These are phyloP conservation scores for Sitodiplosis mosellana DNA, from an alignment of 1,140 invertebrate species.

Conservation along the genomic window DNA sequence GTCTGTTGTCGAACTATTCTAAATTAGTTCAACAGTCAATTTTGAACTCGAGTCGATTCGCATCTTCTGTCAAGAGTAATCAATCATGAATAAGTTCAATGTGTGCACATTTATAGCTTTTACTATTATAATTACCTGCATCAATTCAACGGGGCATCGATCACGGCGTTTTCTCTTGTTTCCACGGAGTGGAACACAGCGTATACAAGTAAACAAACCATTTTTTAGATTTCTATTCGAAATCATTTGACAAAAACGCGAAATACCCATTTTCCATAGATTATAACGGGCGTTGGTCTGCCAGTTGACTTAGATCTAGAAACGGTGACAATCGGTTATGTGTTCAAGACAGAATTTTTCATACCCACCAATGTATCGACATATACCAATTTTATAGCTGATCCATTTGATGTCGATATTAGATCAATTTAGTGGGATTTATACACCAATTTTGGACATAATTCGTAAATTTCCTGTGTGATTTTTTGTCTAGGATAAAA, in stretches of 20 bases:
- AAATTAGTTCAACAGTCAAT: too few relatives aligned
- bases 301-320: conserved; percentile 1
- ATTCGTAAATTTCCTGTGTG: too few relatives aligned
- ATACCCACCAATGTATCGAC: conserved; percentile 6
- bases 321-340: neutral
- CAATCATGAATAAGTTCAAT: too few relatives aligned
- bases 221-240: conserved; percentile 1
- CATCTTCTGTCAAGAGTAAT: too few relatives aligned
- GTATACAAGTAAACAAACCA: conserved; percentile 12
- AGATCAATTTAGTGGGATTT: conserved; percentile 32
- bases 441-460: neutral
- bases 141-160: neutral
- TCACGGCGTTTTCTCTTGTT: conserved; percentile 10
- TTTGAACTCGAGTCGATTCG: too few relatives aligned
- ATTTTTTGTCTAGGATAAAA: too few relatives aligned
- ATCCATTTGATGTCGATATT: conserved; percentile 29
- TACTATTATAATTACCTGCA: too few relatives aligned
- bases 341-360: conserved; percentile 1
- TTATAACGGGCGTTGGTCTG: conserved; percentile 2
- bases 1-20: too few relatives aligned
- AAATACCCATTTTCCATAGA: neutral
- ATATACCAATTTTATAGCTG: neutral
- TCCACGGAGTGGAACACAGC: conserved; percentile 18
- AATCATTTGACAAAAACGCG: neutral
- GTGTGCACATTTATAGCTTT: too few relatives aligned